phyloP scores from a whole-genome alignment of 2,888 invertebrate species.

The Cephus rjabovi region DNA sequence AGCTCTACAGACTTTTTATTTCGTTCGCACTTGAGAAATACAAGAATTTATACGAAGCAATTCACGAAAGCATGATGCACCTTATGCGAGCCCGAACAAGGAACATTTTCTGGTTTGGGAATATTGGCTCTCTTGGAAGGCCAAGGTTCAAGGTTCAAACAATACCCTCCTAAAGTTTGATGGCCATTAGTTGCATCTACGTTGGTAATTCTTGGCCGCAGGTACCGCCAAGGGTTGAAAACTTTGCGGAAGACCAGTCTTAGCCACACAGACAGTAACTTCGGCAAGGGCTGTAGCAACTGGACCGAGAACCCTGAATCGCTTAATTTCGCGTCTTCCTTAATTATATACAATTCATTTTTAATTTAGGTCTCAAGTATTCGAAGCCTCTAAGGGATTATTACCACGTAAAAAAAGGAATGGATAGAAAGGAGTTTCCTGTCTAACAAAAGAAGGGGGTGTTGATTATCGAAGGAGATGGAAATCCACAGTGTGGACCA shows the following conservation, averaged over 20 bases:
- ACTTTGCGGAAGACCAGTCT: slow-evolving; percentile 9
- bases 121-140: neutral
- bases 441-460: no score
- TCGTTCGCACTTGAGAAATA: neutral
- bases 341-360: no score
- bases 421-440: no score
- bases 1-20: neutral
- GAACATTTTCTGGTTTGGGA: neutral
- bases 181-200: slow-evolving; percentile 35
- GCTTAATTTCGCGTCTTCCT: no score
- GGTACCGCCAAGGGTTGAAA: slow-evolving; percentile 14
- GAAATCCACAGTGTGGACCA: no score
- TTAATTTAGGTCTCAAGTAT: no score
- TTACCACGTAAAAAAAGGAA: no score
- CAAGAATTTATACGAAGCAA: neutral
- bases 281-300: no score
- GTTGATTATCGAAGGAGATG: no score
- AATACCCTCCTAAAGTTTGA: neutral
- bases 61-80: neutral
- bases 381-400: no score
- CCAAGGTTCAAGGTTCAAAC: neutral
- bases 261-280: neutral
- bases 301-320: no score
- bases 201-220: slow-evolving; percentile 38
- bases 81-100: neutral